Evolutionary conservation across 2,797 vertebrate genomes (phyloP).

Genomic region (Sebastes oblongus): DNA sequence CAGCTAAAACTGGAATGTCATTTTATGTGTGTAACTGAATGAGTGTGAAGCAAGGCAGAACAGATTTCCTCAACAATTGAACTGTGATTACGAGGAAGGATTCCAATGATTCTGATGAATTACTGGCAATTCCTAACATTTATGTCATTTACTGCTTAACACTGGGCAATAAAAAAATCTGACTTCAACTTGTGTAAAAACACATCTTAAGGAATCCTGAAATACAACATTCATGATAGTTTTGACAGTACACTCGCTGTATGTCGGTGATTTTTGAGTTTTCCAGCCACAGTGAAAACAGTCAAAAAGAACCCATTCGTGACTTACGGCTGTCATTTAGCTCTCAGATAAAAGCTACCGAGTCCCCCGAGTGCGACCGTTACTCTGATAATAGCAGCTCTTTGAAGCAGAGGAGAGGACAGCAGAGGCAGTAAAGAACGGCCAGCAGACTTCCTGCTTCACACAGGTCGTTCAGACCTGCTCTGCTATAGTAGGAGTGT

Average conservation of each 20-base stretch:
- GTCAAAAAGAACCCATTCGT: slow-evolving; percentile 23
- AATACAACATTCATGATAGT: not conserved
- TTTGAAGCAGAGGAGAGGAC: slow-evolving; percentile 71
- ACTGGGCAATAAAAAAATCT: not conserved
- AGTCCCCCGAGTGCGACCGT: slow-evolving; percentile 48
- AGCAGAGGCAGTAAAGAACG: slow-evolving; percentile 61
- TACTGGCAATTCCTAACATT: not conserved
- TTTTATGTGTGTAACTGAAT: not conserved
- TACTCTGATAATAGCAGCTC: slow-evolving; percentile 59
- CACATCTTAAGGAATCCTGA: not conserved
- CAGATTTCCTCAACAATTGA: not conserved
- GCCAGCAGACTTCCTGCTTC: slow-evolving; percentile 65
- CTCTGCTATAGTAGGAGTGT: not conserved
- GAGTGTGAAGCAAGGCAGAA: not conserved
- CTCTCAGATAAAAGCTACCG: slow-evolving; percentile 57
- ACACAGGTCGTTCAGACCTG: slow-evolving; percentile 34
- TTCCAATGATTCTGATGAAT: not conserved
- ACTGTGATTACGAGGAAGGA: not conserved
- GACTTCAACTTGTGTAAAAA: not conserved
- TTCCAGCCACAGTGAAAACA: slow-evolving; percentile 1
- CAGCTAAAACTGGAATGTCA: not conserved
- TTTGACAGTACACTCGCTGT: not conserved
- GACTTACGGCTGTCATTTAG: slow-evolving; percentile 40
- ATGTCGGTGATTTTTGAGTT: not conserved
- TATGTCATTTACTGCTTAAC: not conserved